Conservation (phyloP, 2,888 invertebrate genomes). For the Agrochola lota region DNA sequence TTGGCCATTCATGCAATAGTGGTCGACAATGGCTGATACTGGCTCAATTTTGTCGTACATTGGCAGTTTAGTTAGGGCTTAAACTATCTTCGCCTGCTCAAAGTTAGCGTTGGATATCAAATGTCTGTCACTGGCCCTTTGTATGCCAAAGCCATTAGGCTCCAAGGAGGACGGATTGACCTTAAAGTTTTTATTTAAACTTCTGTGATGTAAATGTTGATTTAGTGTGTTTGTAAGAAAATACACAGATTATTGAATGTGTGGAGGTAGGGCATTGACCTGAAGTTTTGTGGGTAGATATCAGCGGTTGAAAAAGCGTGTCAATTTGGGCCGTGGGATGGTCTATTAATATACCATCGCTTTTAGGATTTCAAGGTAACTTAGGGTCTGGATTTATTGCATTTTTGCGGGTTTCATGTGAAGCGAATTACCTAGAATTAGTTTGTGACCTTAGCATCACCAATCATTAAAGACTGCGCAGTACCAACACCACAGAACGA, state of each 20-base stretch:
- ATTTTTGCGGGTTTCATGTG: not conserved
- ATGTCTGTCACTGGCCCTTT: slow-evolving; percentile 9
- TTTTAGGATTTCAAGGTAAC: not conserved
- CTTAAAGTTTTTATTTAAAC: slow-evolving; percentile 41
- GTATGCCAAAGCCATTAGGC: slow-evolving; percentile 28
- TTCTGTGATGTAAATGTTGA: slow-evolving; percentile 44
- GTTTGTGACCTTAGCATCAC: not conserved
- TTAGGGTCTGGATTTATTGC: not conserved
- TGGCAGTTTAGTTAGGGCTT: not conserved
- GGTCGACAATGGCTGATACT: slow-evolving; percentile 3
- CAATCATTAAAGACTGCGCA: slow-evolving; percentile 6
- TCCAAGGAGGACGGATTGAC: slow-evolving; percentile 29
- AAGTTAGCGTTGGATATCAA: slow-evolving; percentile 12
- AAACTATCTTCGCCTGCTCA: not conserved
- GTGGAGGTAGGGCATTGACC: slow-evolving; percentile 43
- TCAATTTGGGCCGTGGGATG: not conserved
- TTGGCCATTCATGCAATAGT: slow-evolving; percentile 31
- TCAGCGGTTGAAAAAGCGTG: slow-evolving; percentile 7
- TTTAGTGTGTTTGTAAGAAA: slow-evolving; percentile 42
- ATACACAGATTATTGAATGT: slow-evolving; percentile 6
- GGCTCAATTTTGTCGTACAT: slow-evolving; percentile 9
- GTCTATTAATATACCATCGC: slow-evolving; percentile 8
- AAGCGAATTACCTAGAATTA: not conserved
- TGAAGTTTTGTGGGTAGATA: slow-evolving; percentile 20
- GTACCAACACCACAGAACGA: not conserved